Evolutionary conservation across 2,113 vertebrate species (phyloP).

Genomic region (Trochalopteron elliotii): DNA sequence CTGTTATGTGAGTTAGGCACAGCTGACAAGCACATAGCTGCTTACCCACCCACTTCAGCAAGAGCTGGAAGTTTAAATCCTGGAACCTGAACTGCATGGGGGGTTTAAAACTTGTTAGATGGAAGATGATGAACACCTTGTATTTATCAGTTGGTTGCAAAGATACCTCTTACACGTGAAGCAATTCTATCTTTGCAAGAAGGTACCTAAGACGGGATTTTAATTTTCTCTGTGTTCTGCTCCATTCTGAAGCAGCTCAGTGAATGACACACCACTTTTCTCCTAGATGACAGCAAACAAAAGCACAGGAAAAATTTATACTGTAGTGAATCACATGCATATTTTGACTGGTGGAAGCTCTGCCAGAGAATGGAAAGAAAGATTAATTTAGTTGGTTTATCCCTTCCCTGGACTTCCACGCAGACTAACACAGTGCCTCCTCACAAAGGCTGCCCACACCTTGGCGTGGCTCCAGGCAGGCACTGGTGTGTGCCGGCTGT

Average conservation of each 20-base stretch:
- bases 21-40: not conserved
- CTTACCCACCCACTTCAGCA: not conserved
- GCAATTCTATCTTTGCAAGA: not conserved
- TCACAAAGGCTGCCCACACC: slow-evolving; percentile 58
- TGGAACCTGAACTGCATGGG: not conserved
- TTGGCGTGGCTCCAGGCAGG: slow-evolving; percentile 66
- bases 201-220: not conserved
- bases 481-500: slow-evolving; percentile 47
- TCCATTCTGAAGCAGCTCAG: not conserved
- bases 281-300: slow-evolving; percentile 40
- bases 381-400: slow-evolving; percentile 63
- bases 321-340: slow-evolving; percentile 59
- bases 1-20: not conserved
- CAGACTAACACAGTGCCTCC: slow-evolving; percentile 59
- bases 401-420: slow-evolving; percentile 58
- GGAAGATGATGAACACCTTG: not conserved
- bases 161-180: not conserved
- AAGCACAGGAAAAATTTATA: slow-evolving; percentile 42
- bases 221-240: not conserved
- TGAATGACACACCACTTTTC: not conserved
- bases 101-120: not conserved
- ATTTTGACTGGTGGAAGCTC: slow-evolving; percentile 52
- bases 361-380: slow-evolving; percentile 66
- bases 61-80: not conserved
- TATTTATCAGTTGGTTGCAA: not conserved